phyloP scores from a whole-genome alignment of 92 coral and sea anemone genomes.

The Nematostella vectensis region DNA sequence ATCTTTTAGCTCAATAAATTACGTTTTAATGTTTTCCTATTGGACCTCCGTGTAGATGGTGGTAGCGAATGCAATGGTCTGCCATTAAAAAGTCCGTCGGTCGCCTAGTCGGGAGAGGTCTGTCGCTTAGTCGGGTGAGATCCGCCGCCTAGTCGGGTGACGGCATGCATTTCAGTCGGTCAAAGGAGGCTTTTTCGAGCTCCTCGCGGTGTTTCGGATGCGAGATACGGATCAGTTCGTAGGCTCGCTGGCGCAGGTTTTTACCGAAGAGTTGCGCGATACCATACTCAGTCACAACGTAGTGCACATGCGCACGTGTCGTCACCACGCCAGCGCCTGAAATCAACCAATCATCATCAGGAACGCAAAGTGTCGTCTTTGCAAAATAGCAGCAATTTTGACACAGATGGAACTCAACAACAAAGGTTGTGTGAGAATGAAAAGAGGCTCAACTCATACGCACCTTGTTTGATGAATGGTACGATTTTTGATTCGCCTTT shows the following conservation, averaged over 20 bases:
- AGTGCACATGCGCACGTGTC: constrained; percentile 91
- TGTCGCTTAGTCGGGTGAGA: too few relatives aligned
- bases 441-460: too few relatives aligned
- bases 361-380: too few relatives aligned
- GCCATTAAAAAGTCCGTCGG: too few relatives aligned
- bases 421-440: too few relatives aligned
- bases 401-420: too few relatives aligned
- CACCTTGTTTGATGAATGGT: constrained; percentile 84
- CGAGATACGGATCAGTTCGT: constrained; percentile 70
- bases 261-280: constrained; percentile 85
- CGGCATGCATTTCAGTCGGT: constrained; percentile 91
- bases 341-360: neutral
- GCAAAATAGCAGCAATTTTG: too few relatives aligned
- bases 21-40: too few relatives aligned
- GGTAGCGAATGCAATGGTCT: too few relatives aligned
- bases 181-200: constrained; percentile 81
- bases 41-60: too few relatives aligned
- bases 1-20: too few relatives aligned
- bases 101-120: too few relatives aligned
- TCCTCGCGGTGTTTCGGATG: constrained; percentile 89
- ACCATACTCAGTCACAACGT: constrained; percentile 90
- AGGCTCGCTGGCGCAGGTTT: constrained; percentile 82
- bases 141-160: constrained; percentile 80
- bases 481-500: constrained; percentile 84
- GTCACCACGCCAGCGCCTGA: constrained; percentile 94